These are phyloP conservation scores for Frankliniella fusca DNA, from an alignment of 2,888 invertebrate species.

Conservation along the genomic window DNA sequence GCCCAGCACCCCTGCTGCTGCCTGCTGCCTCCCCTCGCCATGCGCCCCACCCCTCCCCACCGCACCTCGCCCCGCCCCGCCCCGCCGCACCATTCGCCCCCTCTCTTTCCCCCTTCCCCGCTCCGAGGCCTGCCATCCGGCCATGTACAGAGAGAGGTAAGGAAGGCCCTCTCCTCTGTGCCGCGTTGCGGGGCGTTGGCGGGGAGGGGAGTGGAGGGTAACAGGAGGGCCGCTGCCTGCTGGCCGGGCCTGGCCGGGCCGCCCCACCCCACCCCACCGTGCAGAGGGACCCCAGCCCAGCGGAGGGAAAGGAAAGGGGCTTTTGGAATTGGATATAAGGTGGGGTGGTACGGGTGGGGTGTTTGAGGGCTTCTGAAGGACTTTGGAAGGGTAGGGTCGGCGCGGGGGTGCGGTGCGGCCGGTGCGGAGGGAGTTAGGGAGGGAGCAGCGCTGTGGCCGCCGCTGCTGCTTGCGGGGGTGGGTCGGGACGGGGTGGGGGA, in stretches of 20 bases:
- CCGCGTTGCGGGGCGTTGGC: conserved; percentile 35
- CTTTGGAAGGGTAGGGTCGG: conserved; percentile 33
- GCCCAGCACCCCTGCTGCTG: conserved; percentile 39
- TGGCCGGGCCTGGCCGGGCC: too few species aligned
- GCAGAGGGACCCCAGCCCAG: too few species aligned
- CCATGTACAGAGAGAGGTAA: conserved; percentile 43
- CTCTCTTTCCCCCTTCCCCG: conserved; percentile 22
- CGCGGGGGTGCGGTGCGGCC: conserved; percentile 36
- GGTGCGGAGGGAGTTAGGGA: conserved; percentile 16
- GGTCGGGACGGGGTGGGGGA: conserved; percentile 32
- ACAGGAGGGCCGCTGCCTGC: too few species aligned
- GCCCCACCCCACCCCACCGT: too few species aligned
- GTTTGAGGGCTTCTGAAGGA: conserved; percentile 27
- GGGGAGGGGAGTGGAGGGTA: conserved; percentile 37
- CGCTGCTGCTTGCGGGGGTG: conserved; percentile 36
- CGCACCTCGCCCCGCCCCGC: conserved; percentile 43
- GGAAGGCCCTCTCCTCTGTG: conserved; percentile 33
- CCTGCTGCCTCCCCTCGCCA: conserved; percentile 43
- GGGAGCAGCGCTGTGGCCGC: conserved; percentile 33
- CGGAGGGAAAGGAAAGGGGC: conserved; percentile 36
- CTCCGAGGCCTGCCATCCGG: conserved; percentile 42
- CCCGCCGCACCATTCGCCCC: conserved; percentile 42
- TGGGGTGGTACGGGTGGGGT: conserved; percentile 24
- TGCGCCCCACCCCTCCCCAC: conserved; percentile 45
- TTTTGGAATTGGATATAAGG: conserved; percentile 29